phyloP scores from a whole-genome alignment of 1,140 invertebrate species.

The Onthophagus taurus region DNA sequence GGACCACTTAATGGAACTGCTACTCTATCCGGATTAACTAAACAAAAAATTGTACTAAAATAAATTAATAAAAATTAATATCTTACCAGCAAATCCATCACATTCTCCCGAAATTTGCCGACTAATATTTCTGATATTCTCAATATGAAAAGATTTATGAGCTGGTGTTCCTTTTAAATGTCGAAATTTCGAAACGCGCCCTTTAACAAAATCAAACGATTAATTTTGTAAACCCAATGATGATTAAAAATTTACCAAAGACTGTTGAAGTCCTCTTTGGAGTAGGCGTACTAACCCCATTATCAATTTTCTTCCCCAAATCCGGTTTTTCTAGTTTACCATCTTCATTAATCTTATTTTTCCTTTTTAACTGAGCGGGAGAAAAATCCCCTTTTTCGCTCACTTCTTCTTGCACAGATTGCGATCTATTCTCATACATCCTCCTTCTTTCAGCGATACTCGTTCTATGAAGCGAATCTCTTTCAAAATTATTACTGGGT shows the following conservation, averaged over 20 bases:
- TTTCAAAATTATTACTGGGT: slow-evolving; percentile 40
- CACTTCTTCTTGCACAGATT: slow-evolving; percentile 45
- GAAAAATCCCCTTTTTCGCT: slow-evolving; percentile 57
- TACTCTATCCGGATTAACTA: slow-evolving; percentile 74
- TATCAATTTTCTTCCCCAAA: slow-evolving; percentile 36
- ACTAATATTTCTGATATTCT: slow-evolving; percentile 84
- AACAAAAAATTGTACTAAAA: slow-evolving; percentile 9
- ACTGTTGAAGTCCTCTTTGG: slow-evolving; percentile 77
- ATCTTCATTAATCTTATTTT: slow-evolving; percentile 36
- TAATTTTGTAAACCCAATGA: slow-evolving; percentile 7
- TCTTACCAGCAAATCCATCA: slow-evolving; percentile 78
- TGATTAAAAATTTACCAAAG: slow-evolving; percentile 50
- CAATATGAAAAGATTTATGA: slow-evolving; percentile 84
- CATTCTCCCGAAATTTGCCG: slow-evolving; percentile 88
- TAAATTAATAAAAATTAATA: not conserved
- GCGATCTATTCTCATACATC: slow-evolving; percentile 54
- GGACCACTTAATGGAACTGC: slow-evolving; percentile 80
- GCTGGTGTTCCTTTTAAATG: slow-evolving; percentile 83
- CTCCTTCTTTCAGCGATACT: slow-evolving; percentile 70
- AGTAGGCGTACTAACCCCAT: slow-evolving; percentile 38
- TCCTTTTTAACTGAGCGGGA: slow-evolving; percentile 56
- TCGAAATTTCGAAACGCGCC: slow-evolving; percentile 85
- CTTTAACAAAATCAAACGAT: slow-evolving; percentile 40
- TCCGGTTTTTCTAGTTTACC: slow-evolving; percentile 36
- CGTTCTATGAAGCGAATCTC: slow-evolving; percentile 45